Conservation (phyloP, 2,888 invertebrate species). For the Buathra laborator region DNA sequence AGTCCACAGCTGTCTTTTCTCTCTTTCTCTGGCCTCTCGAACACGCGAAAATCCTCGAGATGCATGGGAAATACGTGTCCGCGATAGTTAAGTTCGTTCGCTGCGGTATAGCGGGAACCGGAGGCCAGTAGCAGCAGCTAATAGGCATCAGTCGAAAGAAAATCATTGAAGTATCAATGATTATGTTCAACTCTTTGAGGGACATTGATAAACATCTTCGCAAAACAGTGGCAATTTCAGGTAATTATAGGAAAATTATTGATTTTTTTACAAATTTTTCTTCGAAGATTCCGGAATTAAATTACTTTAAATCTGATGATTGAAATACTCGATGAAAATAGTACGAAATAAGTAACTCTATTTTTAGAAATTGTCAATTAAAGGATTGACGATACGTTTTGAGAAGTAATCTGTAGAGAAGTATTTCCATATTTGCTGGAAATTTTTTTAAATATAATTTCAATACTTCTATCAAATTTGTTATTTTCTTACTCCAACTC, state of each 20-base stretch:
- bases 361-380: no score
- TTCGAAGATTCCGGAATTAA: background rate
- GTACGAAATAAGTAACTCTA: no score
- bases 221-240: background rate
- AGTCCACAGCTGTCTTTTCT: slow-evolving; percentile 20
- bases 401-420: no score
- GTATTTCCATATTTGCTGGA: no score
- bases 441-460: no score
- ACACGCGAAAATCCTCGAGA: slow-evolving; percentile 82
- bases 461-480: no score
- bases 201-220: background rate
- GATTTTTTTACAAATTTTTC: background rate
- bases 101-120: slow-evolving; percentile 70
- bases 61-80: slow-evolving; percentile 83
- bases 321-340: background rate
- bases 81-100: slow-evolving; percentile 75
- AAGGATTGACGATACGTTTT: no score
- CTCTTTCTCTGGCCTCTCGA: slow-evolving; percentile 57
- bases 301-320: background rate
- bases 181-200: background rate
- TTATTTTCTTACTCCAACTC: no score
- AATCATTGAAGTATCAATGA: slow-evolving; percentile 52
- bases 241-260: background rate
- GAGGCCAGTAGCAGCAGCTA: background rate
- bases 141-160: slow-evolving; percentile 45